phyloP scores from a whole-genome alignment of 2,888 invertebrate species.

The Loripinus fragilis region DNA sequence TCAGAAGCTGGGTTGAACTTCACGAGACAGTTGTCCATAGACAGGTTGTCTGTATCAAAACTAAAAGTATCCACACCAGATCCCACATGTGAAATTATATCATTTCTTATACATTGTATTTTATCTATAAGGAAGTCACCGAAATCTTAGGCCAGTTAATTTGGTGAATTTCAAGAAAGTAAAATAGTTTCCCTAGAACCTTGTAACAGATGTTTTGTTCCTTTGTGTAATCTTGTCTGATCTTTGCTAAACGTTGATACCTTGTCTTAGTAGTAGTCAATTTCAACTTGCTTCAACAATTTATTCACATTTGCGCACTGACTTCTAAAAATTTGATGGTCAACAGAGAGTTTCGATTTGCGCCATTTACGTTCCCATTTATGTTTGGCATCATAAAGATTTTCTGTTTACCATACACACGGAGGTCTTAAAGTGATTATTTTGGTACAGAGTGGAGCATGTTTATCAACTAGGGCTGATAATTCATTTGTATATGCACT shows the following conservation, averaged over 20 bases:
- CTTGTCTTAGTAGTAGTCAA: conserved; percentile 43
- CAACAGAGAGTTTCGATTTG: conserved; percentile 34
- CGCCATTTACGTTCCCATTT: conserved; percentile 52
- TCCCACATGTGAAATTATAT: conserved; percentile 24
- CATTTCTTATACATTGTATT: conserved; percentile 34
- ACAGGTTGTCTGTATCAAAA: not conserved
- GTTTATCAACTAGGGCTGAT: conserved; percentile 15
- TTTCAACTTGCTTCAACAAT: conserved; percentile 25
- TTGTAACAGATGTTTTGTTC: conserved; percentile 32
- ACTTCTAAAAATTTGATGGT: conserved; percentile 44
- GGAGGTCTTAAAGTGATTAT: conserved; percentile 15
- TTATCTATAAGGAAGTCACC: conserved; percentile 43
- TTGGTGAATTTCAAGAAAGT: conserved; percentile 19
- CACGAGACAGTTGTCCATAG: not conserved
- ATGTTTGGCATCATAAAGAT: conserved; percentile 47
- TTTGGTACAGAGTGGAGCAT: conserved; percentile 16
- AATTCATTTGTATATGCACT: conserved; percentile 16
- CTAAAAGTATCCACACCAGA: conserved; percentile 4
- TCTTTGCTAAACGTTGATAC: conserved; percentile 40
- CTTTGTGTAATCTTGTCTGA: conserved; percentile 33
- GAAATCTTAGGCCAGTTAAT: conserved; percentile 37
- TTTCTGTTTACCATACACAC: conserved; percentile 47
- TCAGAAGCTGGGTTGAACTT: conserved; percentile 3
- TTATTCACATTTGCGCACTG: conserved; percentile 45
- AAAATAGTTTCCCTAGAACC: conserved; percentile 24